phyloP scores from a whole-genome alignment of 1,140 invertebrate genomes.

The Vanessa tameamea region DNA sequence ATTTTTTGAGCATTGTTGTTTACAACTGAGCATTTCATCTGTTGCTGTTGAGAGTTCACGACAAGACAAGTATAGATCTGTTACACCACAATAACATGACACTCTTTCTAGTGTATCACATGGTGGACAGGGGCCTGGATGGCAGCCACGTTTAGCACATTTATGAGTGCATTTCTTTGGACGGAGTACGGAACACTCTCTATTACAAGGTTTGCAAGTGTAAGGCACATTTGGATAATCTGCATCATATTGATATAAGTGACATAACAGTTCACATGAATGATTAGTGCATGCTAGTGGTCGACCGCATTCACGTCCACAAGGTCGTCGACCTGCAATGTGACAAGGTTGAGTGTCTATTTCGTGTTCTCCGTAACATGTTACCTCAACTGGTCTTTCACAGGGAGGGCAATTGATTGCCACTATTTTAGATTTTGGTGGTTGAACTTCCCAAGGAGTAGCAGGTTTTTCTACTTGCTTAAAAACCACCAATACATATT shows the following conservation, averaged over 20 bases:
- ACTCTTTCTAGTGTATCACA: slow-evolving; percentile 88
- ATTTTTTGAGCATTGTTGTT: slow-evolving; percentile 92
- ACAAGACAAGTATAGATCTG: slow-evolving; percentile 88
- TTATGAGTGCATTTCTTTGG: slow-evolving; percentile 89
- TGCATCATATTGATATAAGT: slow-evolving; percentile 80
- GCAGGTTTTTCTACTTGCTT: slow-evolving; percentile 83
- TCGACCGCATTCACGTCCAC: slow-evolving; percentile 87
- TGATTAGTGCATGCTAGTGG: slow-evolving; percentile 90
- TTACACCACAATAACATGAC: slow-evolving; percentile 90
- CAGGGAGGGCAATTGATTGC: slow-evolving; percentile 87
- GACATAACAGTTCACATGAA: slow-evolving; percentile 87
- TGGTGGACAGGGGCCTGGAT: slow-evolving; percentile 85
- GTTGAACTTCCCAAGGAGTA: slow-evolving; percentile 89
- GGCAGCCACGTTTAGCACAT: slow-evolving; percentile 87
- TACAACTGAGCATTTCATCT: slow-evolving; percentile 85
- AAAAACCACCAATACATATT: slow-evolving; percentile 86
- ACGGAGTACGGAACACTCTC: slow-evolving; percentile 84
- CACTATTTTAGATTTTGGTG: slow-evolving; percentile 83
- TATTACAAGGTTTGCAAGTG: slow-evolving; percentile 87
- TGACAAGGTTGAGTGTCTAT: slow-evolving; percentile 88
- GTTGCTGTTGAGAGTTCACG: slow-evolving; percentile 83
- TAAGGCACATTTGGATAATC: slow-evolving; percentile 72
- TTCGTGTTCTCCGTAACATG: slow-evolving; percentile 93
- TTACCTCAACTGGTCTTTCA: slow-evolving; percentile 85
- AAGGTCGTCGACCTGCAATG: slow-evolving; percentile 85